Base-by-base conservation (phyloP, 2,113 vertebrate genomes). In the Oncorhynchus nerka region DNA sequence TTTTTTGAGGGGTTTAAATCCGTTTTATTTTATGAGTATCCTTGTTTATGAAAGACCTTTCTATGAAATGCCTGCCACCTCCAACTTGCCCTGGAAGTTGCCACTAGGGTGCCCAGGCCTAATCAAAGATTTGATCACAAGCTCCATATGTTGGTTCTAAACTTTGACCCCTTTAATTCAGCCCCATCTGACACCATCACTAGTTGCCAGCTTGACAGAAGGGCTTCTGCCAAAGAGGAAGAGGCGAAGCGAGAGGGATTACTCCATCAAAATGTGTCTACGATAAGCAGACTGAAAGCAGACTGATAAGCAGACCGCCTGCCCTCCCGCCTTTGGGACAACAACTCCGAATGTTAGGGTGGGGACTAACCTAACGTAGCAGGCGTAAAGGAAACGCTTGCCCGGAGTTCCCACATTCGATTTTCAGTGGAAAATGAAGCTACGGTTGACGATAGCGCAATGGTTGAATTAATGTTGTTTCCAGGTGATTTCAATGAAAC, bases 151-250 rank as follows among this genome's bases (percentile, higher is more conserved):
- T 13, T 48, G 64, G 72, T 48, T 82, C 76, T 57, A 57, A 79
- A 69, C 74, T 34, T 65, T 13, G 75, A 75, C 77, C 68, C 74
- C 73, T 77, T 51, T 73, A 19, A 28, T 34, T 34, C 67, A 39
- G 67, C 45, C 67, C 30, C 66, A 39, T 68, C 66, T 34, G 75
- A 77, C 75, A 73, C 83, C 71, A 55, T 75, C 65, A 75, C 67
- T 34, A 71, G 75, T 74, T 85, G 78, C 76, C 76, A 57, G 32
- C 39, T 13, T 77, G 84, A 85, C 78, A 79, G 84, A 92, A 92
- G 90, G 90, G 89, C 90, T 92, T 91, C 39, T 45, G 3, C 39
- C 39, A 45, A 45, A 45, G 39, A 45, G 39, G 9, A 45, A 45
- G 39, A 11, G 9, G 39, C 9, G 2, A 45, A 45, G 9, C 9